A percentile compares a stretch with the other conserved stretches of the same genome.
phyloP scores from a whole-genome alignment of 2,113 vertebrate species.

The Oncorhynchus gorbuscha region DNA sequence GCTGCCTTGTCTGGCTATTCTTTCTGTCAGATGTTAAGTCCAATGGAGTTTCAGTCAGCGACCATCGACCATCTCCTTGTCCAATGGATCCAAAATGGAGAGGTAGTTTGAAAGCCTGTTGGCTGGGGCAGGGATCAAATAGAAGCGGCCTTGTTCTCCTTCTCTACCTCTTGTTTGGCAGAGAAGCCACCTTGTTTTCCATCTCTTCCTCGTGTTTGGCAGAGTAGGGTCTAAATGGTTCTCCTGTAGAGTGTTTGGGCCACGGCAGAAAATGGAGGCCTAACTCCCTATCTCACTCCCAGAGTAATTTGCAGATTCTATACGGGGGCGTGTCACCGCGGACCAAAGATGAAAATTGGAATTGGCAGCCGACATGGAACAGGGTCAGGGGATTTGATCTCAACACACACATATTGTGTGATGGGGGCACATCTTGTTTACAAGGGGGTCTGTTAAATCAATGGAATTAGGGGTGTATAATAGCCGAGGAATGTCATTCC shows the following conservation, averaged over 20 bases:
- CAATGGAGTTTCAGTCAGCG: neutral
- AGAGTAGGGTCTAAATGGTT: conserved; percentile 61
- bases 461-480: conserved; percentile 3
- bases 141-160: conserved; percentile 60
- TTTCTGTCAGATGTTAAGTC: neutral
- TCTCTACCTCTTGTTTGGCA: conserved; percentile 54
- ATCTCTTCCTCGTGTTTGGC: conserved; percentile 54
- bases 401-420: conserved; percentile 24
- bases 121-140: conserved; percentile 57
- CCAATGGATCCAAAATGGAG: conserved; percentile 31
- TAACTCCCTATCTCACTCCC: conserved; percentile 62
- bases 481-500: neutral
- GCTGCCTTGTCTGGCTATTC: neutral
- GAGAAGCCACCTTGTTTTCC: conserved; percentile 59
- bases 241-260: conserved; percentile 68
- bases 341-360: conserved; percentile 71
- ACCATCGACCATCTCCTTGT: neutral
- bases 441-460: conserved; percentile 36
- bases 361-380: conserved; percentile 69
- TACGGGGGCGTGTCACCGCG: conserved; percentile 64
- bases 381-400: conserved; percentile 64
- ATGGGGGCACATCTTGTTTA: conserved; percentile 33
- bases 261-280: conserved; percentile 69
- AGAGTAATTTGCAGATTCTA: conserved; percentile 65
- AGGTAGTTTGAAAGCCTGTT: conserved; percentile 39